A percentile compares a stretch with the other conserved stretches of the same genome.
These are phyloP conservation scores for Salvelinus sp. DNA, from an alignment of 2,113 vertebrate species.

Conservation along the genomic window DNA sequence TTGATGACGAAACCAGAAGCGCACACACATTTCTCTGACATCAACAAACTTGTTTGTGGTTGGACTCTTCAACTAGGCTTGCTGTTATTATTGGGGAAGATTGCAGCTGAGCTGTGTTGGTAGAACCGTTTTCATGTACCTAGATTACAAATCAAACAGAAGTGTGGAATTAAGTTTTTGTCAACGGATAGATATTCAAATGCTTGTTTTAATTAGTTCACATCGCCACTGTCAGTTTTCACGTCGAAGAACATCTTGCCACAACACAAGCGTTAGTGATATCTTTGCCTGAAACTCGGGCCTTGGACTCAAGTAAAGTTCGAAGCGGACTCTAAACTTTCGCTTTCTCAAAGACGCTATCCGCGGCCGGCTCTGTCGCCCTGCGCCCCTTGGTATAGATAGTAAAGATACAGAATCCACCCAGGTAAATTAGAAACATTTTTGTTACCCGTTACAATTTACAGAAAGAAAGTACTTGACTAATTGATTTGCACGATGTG, in stretches of 20 bases:
- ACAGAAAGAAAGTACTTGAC: neutral
- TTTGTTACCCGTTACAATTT: neutral
- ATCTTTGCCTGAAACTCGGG: conserved; percentile 58
- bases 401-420: conserved; percentile 41
- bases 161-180: neutral
- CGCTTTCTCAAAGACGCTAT: conserved; percentile 58
- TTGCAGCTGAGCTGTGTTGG: neutral
- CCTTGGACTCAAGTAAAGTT: conserved; percentile 75
- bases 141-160: neutral
- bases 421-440: conserved; percentile 55
- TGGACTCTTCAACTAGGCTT: neutral
- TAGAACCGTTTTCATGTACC: neutral
- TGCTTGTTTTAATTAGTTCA: neutral
- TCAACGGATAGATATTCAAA: neutral
- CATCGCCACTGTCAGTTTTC: neutral
- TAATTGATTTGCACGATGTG: neutral
- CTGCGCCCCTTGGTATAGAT: too few relatives aligned
- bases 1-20: neutral
- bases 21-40: neutral
- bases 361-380: too few relatives aligned
- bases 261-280: conserved; percentile 13
- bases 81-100: neutral
- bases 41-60: neutral
- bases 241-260: neutral
- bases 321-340: conserved; percentile 68